Conservation (phyloP, 2,797 vertebrate genomes). For the Malurus splendens region DNA sequence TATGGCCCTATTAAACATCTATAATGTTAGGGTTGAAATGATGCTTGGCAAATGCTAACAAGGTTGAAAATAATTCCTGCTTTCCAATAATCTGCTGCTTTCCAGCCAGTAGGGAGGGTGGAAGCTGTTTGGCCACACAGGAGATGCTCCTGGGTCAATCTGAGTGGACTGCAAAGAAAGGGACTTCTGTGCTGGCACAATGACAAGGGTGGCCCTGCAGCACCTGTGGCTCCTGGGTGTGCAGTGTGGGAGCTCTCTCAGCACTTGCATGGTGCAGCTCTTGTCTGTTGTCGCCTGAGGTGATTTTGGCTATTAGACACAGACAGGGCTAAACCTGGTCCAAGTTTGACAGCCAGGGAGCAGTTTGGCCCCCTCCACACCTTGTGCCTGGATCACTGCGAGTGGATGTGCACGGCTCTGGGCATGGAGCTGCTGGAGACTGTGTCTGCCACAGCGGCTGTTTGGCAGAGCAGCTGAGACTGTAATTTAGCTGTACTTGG, state of each 20-base stretch:
- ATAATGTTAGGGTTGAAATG: not conserved
- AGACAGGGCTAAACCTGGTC: not conserved
- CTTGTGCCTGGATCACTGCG: rapidly evolving
- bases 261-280: rapidly evolving
- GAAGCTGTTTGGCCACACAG: not conserved
- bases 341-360: rapidly evolving
- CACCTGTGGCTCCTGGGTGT: not conserved
- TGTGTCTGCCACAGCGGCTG: not conserved
- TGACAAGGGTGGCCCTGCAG: not conserved
- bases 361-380: rapidly evolving
- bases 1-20: not conserved
- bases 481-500: not conserved
- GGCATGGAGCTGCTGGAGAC: not conserved
- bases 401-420: rapidly evolving
- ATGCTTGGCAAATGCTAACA: not conserved
- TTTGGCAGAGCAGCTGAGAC: not conserved
- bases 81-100: not conserved
- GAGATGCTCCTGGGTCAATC: not conserved
- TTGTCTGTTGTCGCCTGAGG: rapidly evolving
- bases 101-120: not conserved
- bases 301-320: not conserved
- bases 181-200: not conserved
- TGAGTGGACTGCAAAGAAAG: not conserved
- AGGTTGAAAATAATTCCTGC: not conserved
- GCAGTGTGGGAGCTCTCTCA: rapidly evolving